Evolutionary conservation across 2,888 invertebrate genomes (phyloP).

Genomic region (Lasius fuliginosus): DNA sequence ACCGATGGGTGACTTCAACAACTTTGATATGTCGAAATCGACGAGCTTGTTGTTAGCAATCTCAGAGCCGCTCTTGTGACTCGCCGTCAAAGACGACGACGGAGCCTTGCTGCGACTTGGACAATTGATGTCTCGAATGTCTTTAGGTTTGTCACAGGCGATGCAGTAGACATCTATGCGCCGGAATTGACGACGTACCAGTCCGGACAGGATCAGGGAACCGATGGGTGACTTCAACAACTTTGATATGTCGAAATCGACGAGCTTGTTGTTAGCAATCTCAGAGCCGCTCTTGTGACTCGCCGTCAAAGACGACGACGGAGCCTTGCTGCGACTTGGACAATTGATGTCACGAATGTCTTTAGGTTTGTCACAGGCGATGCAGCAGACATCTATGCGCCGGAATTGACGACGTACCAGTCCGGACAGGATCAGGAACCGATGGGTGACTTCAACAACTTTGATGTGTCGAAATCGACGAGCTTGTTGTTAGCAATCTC

Average conservation of each 20-base stretch:
- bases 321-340: constrained; percentile 84
- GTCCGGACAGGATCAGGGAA: constrained; percentile 90
- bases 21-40: constrained; percentile 69
- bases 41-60: constrained; percentile 1
- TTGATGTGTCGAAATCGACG: constrained; percentile 63
- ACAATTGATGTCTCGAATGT: constrained; percentile 80
- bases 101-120: constrained; percentile 84
- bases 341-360: constrained; percentile 82
- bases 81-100: not conserved
- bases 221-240: constrained; percentile 87
- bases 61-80: not conserved
- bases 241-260: constrained; percentile 68
- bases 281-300: not conserved
- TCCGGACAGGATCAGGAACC: constrained; percentile 91
- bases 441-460: constrained; percentile 85
- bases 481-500: not conserved
- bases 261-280: not conserved
- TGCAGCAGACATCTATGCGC: constrained; percentile 88
- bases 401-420: constrained; percentile 90
- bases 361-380: constrained; percentile 87
- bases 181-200: constrained; percentile 90
- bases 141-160: constrained; percentile 87
- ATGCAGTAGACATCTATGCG: constrained; percentile 88
- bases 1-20: constrained; percentile 87
- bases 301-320: not conserved